phyloP scores from a whole-genome alignment of 1,140 invertebrate genomes.

The Trigoniulus corallinus region DNA sequence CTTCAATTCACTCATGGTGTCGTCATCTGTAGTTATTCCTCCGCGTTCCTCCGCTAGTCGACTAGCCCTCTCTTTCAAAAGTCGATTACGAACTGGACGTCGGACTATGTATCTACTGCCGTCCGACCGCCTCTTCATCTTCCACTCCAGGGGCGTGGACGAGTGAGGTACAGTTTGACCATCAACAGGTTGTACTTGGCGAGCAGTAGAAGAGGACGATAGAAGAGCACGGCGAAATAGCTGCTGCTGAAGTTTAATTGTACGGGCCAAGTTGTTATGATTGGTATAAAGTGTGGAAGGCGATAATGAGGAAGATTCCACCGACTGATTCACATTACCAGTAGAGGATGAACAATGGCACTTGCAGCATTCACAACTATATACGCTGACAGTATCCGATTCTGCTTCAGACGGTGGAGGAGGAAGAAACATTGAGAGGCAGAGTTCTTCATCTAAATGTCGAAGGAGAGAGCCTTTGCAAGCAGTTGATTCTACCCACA shows the following conservation, averaged over 20 bases:
- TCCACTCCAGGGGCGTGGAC: neutral
- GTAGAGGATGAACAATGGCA: neutral
- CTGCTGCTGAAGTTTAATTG: neutral
- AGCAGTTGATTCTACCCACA: neutral
- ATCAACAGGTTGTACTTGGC: neutral
- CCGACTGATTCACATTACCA: neutral
- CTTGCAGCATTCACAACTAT: neutral
- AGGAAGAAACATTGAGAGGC: neutral
- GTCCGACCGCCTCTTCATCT: slow-evolving; percentile 29
- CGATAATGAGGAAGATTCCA: too few species aligned
- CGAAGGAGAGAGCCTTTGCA: neutral
- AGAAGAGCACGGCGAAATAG: neutral
- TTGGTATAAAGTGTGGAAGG: neutral
- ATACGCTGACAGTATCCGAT: neutral
- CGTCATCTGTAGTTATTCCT: slow-evolving; percentile 51
- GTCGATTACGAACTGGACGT: slow-evolving; percentile 39
- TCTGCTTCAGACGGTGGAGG: neutral
- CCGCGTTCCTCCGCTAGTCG: slow-evolving; percentile 42
- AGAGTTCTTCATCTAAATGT: neutral
- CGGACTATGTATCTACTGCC: slow-evolving; percentile 61
- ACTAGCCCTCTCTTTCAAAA: slow-evolving; percentile 45
- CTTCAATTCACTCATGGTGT: slow-evolving; percentile 32
- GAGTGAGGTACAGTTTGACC: neutral
- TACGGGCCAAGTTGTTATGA: neutral
- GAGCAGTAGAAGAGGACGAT: neutral